Percentiles rank a stretch among this genome's conserved stretches.
Evolutionary conservation across 2,888 invertebrate genomes (phyloP).

Genomic region (Dioctria rufipes): DNA sequence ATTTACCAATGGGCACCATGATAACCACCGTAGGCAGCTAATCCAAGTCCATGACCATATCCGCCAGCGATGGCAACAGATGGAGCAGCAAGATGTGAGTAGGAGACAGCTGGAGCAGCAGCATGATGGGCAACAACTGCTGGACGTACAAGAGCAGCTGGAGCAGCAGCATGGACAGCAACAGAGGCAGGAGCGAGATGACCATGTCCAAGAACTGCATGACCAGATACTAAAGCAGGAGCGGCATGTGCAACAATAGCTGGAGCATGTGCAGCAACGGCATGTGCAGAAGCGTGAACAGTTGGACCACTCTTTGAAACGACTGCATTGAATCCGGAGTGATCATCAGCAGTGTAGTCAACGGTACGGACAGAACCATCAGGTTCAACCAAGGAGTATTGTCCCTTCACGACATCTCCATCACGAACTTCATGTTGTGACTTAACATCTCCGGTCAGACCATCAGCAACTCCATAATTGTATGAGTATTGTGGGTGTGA

Average conservation of each 20-base stretch:
- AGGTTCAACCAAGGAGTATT: slow-evolving; percentile 71
- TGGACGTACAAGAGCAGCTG: slow-evolving; percentile 61
- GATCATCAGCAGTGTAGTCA: slow-evolving; percentile 71
- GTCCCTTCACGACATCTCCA: slow-evolving; percentile 72
- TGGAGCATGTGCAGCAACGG: slow-evolving; percentile 30
- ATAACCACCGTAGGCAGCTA: slow-evolving; percentile 64
- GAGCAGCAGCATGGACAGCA: slow-evolving; percentile 59
- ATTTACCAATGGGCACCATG: slow-evolving; percentile 68
- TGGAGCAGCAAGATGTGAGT: slow-evolving; percentile 63
- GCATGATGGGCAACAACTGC: slow-evolving; percentile 66
- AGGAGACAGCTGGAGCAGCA: slow-evolving; percentile 60
- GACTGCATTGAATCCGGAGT: slow-evolving; percentile 71
- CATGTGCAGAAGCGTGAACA: slow-evolving; percentile 63
- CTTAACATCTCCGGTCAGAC: slow-evolving; percentile 71
- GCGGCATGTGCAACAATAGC: slow-evolving; percentile 48
- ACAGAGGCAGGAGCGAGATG: slow-evolving; percentile 64
- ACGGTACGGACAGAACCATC: slow-evolving; percentile 72
- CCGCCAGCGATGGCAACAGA: slow-evolving; percentile 63
- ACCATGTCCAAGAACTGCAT: slow-evolving; percentile 60
- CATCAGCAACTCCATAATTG: slow-evolving; percentile 71
- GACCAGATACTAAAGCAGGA: slow-evolving; percentile 48
- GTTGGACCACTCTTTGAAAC: slow-evolving; percentile 70
- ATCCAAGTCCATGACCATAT: slow-evolving; percentile 63
- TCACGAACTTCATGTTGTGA: slow-evolving; percentile 71
- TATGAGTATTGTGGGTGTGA: slow-evolving; percentile 71